These are phyloP conservation scores for Xestia ashworthii DNA, from an alignment of 2,888 invertebrate species.

Conservation along the genomic window DNA sequence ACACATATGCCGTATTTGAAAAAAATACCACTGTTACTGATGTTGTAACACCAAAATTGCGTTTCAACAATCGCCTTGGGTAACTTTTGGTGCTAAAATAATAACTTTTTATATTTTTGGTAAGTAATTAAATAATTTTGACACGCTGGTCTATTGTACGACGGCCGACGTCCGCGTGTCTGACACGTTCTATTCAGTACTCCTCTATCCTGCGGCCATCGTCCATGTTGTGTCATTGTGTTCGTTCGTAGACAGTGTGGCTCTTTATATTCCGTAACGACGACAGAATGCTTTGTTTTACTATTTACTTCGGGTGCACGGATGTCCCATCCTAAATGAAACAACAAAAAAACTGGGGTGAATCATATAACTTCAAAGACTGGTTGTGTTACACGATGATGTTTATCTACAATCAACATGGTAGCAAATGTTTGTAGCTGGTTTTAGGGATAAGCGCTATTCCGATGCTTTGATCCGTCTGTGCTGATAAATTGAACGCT, in stretches of 20 bases:
- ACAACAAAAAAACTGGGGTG: constrained; percentile 51
- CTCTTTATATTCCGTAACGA: constrained; percentile 64
- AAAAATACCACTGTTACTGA: background rate
- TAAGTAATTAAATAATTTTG: constrained; percentile 54
- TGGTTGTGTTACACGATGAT: constrained; percentile 20
- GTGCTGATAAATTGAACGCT: constrained; percentile 52
- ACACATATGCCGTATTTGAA: background rate
- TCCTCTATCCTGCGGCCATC: constrained; percentile 49
- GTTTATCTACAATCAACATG: constrained; percentile 45
- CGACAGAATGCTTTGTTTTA: constrained; percentile 66
- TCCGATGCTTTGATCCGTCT: constrained; percentile 32
- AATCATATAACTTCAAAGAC: constrained; percentile 45
- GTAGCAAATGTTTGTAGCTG: constrained; percentile 44
- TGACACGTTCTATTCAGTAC: constrained; percentile 67
- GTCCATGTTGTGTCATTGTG: constrained; percentile 63
- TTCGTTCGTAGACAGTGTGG: constrained; percentile 63
- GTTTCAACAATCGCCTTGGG: constrained; percentile 41
- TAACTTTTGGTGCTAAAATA: constrained; percentile 41
- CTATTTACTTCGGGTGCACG: constrained; percentile 59
- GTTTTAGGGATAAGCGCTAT: constrained; percentile 37
- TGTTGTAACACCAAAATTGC: constrained; percentile 45
- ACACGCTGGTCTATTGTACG: constrained; percentile 62
- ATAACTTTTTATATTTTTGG: constrained; percentile 45
- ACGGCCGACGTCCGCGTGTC: constrained; percentile 66
- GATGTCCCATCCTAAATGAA: constrained; percentile 58